Evolutionary conservation across 2,888 invertebrate genomes (phyloP), one percentile per base, ranked within the genome.

Genomic region (Dugesia japonica): DNA sequence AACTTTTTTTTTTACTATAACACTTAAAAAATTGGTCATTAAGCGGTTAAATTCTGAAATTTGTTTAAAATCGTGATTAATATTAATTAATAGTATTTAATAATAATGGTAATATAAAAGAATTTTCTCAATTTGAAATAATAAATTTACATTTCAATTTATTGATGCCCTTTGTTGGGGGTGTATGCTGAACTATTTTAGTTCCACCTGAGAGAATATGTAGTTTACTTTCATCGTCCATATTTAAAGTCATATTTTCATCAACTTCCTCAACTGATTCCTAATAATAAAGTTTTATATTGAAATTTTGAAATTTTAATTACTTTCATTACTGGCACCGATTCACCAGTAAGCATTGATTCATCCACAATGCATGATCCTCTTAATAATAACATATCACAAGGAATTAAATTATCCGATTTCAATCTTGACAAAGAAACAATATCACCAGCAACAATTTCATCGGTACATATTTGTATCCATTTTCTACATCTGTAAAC

Each of bases 361-460:
- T 99, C 98, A 83, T 99, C 98, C 0, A 99, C 92, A 81, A 99
- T 95, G 83, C 97, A 97, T 0, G 92, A 90, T 7, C 98, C 98
- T 82, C 94, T 88, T 77, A 99, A 84, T 71, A 99, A 86, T 28
- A 98, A 87, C 84, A 98, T 88, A 85, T 99, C 98, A 86, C 98
- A 98, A 0, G 98, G 98, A 74, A 97, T 92, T 79, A 94, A 87
- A 78, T 84, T 71, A 78, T 79, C 73, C 4, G n/a, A 20, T 20
- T 38, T n/a, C 1, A 33, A 78, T 1, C 79, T 78, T 83, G 85
- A 90, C 79, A 99, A 89, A 0, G 97, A 97, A 4, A 98, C 91
- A 79, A 99, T 88, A 86, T 99, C 98, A 1, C 98, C 98, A 0
- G 97, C 94, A 74, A 98, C 86, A 31, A 99, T 85, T 81, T 94